These are phyloP conservation scores for Physocephala rufipes DNA, from an alignment of 2,888 invertebrate genomes.

Conservation along the genomic window DNA sequence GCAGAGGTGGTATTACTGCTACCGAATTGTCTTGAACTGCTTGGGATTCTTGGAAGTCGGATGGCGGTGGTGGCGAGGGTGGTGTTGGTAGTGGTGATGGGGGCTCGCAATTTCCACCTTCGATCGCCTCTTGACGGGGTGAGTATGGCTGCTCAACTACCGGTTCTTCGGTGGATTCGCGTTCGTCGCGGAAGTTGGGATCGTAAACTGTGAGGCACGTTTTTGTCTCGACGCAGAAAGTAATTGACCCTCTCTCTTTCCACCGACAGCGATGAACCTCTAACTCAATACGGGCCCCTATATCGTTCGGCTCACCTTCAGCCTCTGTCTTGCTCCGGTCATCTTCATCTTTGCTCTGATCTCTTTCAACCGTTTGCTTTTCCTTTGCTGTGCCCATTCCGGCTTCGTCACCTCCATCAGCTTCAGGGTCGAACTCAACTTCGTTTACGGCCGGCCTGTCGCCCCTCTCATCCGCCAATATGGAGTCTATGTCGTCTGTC, in stretches of 20 bases:
- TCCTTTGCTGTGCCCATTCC: too few relatives aligned
- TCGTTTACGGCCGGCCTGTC: not conserved
- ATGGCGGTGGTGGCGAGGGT: not conserved
- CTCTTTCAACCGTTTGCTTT: too few relatives aligned
- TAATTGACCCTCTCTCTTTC: not conserved
- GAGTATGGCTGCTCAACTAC: not conserved
- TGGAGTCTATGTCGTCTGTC: not conserved
- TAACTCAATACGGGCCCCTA: not conserved
- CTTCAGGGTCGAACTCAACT: not conserved
- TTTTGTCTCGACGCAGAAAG: too few relatives aligned
- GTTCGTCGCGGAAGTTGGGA: not conserved
- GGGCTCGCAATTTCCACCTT: not conserved
- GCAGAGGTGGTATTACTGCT: too few relatives aligned
- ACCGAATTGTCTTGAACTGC: too few relatives aligned
- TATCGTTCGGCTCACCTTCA: not conserved
- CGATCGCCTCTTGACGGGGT: not conserved
- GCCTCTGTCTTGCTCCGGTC: not conserved
- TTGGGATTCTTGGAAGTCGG: too few relatives aligned
- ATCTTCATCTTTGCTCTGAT: not conserved
- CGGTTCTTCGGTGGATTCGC: not conserved
- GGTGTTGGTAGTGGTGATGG: not conserved
- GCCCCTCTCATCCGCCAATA: not conserved
- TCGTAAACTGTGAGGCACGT: not conserved
- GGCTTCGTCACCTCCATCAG: too few relatives aligned
- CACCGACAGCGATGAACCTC: not conserved